A percentile compares a stretch with the other conserved stretches of the same genome.
Evolutionary conservation across 37 sponge, comb jelly and placozoan species (phyloP).

Genomic region (Spongia lamella): DNA sequence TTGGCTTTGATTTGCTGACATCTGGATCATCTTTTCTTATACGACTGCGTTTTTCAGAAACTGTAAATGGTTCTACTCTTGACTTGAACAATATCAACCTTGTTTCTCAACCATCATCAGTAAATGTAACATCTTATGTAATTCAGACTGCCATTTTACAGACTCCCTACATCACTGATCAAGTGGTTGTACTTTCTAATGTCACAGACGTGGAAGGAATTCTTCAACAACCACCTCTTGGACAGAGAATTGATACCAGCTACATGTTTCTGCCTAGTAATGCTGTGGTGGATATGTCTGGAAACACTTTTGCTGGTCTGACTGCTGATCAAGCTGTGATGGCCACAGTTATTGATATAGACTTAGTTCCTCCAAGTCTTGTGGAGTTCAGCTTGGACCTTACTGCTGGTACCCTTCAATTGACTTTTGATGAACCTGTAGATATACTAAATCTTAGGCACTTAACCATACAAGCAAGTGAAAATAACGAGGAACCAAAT

Average conservation of each 20-base stretch:
- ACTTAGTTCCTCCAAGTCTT: conserved; percentile 75
- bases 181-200: conserved; percentile 28
- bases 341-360: conserved; percentile 65
- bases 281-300: conserved; percentile 66
- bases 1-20: conserved; percentile 70
- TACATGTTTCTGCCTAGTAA: conserved; percentile 65
- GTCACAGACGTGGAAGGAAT: conserved; percentile 55
- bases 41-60: conserved; percentile 75
- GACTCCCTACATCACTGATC: conserved; percentile 9
- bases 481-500: conserved; percentile 8
- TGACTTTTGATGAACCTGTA: conserved; percentile 79
- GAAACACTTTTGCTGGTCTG: conserved; percentile 46
- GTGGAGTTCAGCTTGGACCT: conserved; percentile 63
- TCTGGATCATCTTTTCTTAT: conserved; percentile 34
- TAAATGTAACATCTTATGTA: conserved; percentile 29
- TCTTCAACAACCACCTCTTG: conserved; percentile 60
- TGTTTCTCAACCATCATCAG: conserved; percentile 22
- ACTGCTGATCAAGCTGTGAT: conserved; percentile 32
- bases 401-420: conserved; percentile 56
- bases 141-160: conserved; percentile 42
- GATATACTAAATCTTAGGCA: conserved; percentile 38
- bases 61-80: conserved; percentile 66
- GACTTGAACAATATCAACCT: conserved; percentile 56
- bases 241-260: conserved; percentile 61
- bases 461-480: conserved; percentile 53